phyloP scores from a whole-genome alignment of 2,797 vertebrate species.

The Hybognathus amarus region DNA sequence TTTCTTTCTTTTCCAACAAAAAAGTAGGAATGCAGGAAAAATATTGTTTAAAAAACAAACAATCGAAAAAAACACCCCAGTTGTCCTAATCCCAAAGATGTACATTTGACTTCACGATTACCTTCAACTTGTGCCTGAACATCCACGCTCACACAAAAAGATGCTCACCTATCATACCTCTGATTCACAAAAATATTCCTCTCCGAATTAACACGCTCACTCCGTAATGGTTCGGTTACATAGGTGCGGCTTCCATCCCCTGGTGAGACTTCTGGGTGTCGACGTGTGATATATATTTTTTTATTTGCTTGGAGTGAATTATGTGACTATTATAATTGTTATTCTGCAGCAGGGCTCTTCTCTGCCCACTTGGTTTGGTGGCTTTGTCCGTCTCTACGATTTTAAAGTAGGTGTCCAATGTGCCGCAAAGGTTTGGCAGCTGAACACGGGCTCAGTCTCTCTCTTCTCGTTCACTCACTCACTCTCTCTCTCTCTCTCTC shows the following conservation, averaged over 20 bases:
- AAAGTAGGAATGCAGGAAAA: constrained; percentile 83
- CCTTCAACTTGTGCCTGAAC: constrained; percentile 50
- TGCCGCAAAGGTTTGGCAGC: constrained; percentile 53
- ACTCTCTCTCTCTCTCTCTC: constrained; percentile 44
- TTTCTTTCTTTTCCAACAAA: constrained; percentile 56
- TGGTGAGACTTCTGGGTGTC: constrained; percentile 54
- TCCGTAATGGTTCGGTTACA: constrained; percentile 51
- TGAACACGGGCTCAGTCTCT: constrained; percentile 55
- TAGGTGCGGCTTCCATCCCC: constrained; percentile 41
- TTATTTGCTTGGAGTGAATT: constrained; percentile 48
- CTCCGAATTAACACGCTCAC: constrained; percentile 59
- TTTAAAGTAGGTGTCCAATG: constrained; percentile 52
- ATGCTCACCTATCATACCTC: constrained; percentile 42
- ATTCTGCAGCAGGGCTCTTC: constrained; percentile 48
- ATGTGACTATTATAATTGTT: constrained; percentile 56
- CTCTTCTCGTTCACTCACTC: constrained; percentile 32
- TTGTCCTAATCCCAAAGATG: constrained; percentile 62
- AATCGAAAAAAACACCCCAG: constrained; percentile 60
- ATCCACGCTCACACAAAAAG: constrained; percentile 31
- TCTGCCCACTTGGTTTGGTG: constrained; percentile 49
- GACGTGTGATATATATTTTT: constrained; percentile 39
- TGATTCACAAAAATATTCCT: constrained; percentile 59
- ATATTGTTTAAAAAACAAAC: constrained; percentile 37
- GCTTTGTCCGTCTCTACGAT: constrained; percentile 55
- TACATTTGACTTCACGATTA: constrained; percentile 57